phyloP scores from a whole-genome alignment of 2,113 vertebrate species.

The Thalassoma bifasciatum region DNA sequence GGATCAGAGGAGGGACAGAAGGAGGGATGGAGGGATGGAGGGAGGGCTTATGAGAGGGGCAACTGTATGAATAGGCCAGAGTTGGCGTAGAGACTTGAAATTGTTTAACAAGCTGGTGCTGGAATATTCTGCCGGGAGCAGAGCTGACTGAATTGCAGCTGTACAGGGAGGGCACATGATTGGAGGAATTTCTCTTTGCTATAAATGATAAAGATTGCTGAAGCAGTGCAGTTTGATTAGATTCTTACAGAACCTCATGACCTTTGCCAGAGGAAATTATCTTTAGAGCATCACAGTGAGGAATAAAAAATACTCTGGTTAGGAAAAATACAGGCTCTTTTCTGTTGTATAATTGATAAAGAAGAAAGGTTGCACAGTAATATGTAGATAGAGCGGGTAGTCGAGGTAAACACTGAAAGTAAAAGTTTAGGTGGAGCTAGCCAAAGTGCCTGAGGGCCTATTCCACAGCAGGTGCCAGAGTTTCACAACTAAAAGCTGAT shows the following conservation, averaged over 20 bases:
- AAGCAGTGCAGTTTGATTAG: slow-evolving; percentile 36
- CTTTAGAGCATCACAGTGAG: slow-evolving; percentile 31
- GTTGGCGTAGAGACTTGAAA: slow-evolving; percentile 70
- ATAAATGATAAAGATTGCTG: slow-evolving; percentile 18
- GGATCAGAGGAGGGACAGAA: slow-evolving; percentile 72
- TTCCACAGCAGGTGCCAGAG: slow-evolving; percentile 37
- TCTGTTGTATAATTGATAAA: slow-evolving; percentile 16
- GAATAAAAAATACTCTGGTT: slow-evolving; percentile 18
- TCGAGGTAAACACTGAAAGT: slow-evolving; percentile 34
- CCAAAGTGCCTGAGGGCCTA: slow-evolving; percentile 29
- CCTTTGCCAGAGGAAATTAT: slow-evolving; percentile 44
- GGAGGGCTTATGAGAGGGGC: slow-evolving; percentile 23
- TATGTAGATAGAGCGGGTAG: slow-evolving; percentile 1
- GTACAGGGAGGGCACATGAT: slow-evolving; percentile 23
- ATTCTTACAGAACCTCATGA: slow-evolving; percentile 37
- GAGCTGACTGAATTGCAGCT: slow-evolving; percentile 45
- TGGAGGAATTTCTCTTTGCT: slow-evolving; percentile 34
- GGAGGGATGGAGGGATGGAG: slow-evolving; percentile 45
- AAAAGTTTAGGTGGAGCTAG: slow-evolving; percentile 46
- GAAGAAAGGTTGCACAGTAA: slow-evolving; percentile 4
- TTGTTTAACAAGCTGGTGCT: slow-evolving; percentile 74
- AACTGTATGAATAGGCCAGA: slow-evolving; percentile 60
- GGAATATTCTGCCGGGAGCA: slow-evolving; percentile 50
- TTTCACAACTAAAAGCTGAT: slow-evolving; percentile 62
- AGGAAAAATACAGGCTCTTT: slow-evolving; percentile 10